phyloP scores from a whole-genome alignment of 2,797 vertebrate species.

The Falco berigora region DNA sequence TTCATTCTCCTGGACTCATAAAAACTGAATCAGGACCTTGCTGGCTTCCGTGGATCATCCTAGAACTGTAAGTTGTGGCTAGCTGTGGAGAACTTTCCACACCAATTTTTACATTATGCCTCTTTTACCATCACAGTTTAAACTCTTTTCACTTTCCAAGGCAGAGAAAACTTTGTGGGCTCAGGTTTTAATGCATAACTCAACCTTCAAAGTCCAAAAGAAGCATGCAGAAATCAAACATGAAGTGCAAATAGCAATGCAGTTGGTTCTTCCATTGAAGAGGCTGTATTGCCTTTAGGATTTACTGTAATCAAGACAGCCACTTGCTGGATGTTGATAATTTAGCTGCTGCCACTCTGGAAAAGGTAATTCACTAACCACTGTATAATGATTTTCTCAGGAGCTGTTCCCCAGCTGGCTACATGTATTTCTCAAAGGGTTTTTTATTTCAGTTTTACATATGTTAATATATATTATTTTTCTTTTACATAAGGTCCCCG shows the following conservation, averaged over 20 bases:
- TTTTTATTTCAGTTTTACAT: neutral
- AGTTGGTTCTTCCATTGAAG: neutral
- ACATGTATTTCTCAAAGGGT: neutral
- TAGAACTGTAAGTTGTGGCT: neutral
- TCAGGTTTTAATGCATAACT: neutral
- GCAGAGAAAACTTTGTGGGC: neutral
- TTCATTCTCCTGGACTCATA: neutral
- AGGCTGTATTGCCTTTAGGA: conserved; percentile 13
- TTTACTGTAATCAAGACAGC: conserved; percentile 2
- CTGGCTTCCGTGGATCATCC: neutral
- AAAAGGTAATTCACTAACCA: neutral
- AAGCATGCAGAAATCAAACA: conserved; percentile 20
- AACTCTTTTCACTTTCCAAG: neutral
- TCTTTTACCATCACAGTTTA: neutral
- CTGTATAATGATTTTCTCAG: neutral
- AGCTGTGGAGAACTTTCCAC: neutral
- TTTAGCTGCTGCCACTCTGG: neutral
- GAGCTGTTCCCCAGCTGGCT: neutral
- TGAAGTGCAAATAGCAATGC: neutral
- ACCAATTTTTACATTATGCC: neutral
- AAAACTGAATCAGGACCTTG: neutral
- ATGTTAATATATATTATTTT: neutral
- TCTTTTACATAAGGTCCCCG: neutral
- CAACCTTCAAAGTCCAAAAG: neutral
- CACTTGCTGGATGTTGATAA: conserved; percentile 12